phyloP scores from a whole-genome alignment of 2,888 invertebrate species.

The Polietes domitor region DNA sequence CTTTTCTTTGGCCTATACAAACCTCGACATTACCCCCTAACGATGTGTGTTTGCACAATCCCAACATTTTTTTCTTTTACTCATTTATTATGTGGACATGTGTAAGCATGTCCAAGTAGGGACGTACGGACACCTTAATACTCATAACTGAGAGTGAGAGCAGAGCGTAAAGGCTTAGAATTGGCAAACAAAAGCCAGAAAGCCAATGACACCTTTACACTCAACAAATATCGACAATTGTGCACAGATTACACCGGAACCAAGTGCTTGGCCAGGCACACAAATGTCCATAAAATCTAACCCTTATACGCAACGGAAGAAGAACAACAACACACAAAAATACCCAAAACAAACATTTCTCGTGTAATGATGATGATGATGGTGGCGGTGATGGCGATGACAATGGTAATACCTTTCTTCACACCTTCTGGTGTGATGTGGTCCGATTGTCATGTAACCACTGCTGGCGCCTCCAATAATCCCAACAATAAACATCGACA shows the following conservation, averaged over 20 bases:
- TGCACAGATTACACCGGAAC: background rate
- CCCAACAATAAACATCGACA: slow-evolving; percentile 21
- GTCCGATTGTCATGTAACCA: background rate
- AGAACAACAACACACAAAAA: background rate
- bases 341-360: background rate
- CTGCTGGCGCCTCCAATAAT: slow-evolving; percentile 19
- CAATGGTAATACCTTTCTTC: background rate
- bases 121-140: background rate
- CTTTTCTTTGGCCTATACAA: too few relatives aligned
- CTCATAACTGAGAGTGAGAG: background rate
- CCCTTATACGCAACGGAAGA: background rate
- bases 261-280: background rate
- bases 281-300: background rate
- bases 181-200: background rate
- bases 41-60: too few relatives aligned
- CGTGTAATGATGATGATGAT: background rate
- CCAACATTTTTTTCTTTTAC: too few relatives aligned
- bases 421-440: slow-evolving; percentile 14
- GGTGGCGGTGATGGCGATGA: background rate
- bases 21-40: too few relatives aligned
- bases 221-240: slow-evolving; percentile 1
- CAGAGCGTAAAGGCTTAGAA: background rate
- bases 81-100: too few relatives aligned
- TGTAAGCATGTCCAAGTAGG: too few relatives aligned
- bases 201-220: slow-evolving; percentile 15